phyloP scores from a whole-genome alignment of 2,888 invertebrate genomes.

The Euclidia mi region DNA sequence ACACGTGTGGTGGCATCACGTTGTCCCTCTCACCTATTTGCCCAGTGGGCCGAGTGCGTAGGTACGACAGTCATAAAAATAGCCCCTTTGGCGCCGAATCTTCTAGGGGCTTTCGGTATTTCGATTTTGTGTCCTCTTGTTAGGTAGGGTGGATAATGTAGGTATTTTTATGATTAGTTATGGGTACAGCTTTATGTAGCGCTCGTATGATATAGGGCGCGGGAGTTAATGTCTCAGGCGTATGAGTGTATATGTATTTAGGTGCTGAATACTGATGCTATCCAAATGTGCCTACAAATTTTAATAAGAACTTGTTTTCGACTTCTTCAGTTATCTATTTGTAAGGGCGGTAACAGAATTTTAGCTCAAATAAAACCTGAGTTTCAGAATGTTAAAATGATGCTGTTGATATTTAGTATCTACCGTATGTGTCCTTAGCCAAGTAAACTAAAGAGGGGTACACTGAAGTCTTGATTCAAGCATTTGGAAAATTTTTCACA shows the following conservation, averaged over 20 bases:
- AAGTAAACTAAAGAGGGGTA: too few species aligned
- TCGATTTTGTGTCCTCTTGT: constrained; percentile 86
- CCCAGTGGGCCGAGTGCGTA: constrained; percentile 87
- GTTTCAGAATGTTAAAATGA: too few species aligned
- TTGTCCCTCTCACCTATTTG: constrained; percentile 83
- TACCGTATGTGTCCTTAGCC: too few species aligned
- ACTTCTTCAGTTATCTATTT: constrained; percentile 2
- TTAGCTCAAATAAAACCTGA: too few species aligned
- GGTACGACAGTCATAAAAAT: constrained; percentile 90
- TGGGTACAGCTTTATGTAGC: constrained; percentile 65
- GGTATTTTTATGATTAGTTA: constrained; percentile 75
- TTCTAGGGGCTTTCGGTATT: constrained; percentile 85
- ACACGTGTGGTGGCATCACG: constrained; percentile 79
- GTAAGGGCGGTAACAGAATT: too few species aligned
- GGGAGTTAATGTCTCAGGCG: constrained; percentile 16
- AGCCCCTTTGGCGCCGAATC: constrained; percentile 89
- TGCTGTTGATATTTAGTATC: too few species aligned
- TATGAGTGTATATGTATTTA: constrained; percentile 11
- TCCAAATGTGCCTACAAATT: neutral
- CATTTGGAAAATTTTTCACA: too few species aligned
- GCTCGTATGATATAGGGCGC: constrained; percentile 18
- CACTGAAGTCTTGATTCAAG: too few species aligned
- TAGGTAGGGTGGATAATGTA: constrained; percentile 74
- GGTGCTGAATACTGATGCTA: neutral
- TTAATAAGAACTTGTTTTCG: neutral